These are phyloP conservation scores for Chelon auratus DNA, from an alignment of 2,797 vertebrate genomes.

Conservation along the genomic window DNA sequence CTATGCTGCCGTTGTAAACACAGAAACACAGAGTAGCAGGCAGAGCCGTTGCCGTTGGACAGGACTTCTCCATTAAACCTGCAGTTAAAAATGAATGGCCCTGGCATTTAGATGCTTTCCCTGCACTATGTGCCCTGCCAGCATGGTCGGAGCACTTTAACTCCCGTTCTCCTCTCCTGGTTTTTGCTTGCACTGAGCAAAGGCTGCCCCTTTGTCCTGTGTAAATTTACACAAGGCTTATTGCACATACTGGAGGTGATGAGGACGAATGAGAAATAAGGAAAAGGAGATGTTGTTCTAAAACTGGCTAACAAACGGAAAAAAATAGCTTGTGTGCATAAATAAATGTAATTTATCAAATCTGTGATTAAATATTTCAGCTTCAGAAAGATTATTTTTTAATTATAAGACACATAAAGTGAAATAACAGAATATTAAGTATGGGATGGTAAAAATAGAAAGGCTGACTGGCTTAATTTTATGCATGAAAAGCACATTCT, in stretches of 20 bases:
- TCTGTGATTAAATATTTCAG: not conserved
- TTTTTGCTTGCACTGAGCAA: slow-evolving; percentile 14
- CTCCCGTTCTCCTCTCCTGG: slow-evolving; percentile 44
- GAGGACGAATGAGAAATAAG: slow-evolving; percentile 5
- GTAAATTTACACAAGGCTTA: slow-evolving; percentile 60
- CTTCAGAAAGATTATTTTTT: not conserved
- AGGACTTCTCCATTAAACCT: slow-evolving; percentile 74
- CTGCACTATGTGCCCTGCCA: slow-evolving; percentile 20
- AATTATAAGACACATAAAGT: not conserved
- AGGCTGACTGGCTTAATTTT: slow-evolving; percentile 4
- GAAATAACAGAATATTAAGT: not conserved
- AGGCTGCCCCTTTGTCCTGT: slow-evolving; percentile 24
- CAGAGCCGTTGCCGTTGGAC: slow-evolving; percentile 13
- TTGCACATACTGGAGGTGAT: slow-evolving; percentile 28
- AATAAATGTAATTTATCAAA: not conserved
- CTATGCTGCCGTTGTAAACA: slow-evolving; percentile 7
- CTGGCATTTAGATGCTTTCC: slow-evolving; percentile 43
- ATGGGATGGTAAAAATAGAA: not conserved
- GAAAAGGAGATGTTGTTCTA: slow-evolving; percentile 19
- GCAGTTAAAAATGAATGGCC: slow-evolving; percentile 72
- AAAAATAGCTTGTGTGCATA: not conserved
- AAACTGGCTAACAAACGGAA: not conserved
- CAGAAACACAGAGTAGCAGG: slow-evolving; percentile 17
- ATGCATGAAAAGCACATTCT: not conserved
- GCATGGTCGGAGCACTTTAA: slow-evolving; percentile 47